Percentiles rank a stretch among this genome's conserved stretches.
phyloP scores from a whole-genome alignment of 2,113 vertebrate species.

The Bambusicola thoracicus region DNA sequence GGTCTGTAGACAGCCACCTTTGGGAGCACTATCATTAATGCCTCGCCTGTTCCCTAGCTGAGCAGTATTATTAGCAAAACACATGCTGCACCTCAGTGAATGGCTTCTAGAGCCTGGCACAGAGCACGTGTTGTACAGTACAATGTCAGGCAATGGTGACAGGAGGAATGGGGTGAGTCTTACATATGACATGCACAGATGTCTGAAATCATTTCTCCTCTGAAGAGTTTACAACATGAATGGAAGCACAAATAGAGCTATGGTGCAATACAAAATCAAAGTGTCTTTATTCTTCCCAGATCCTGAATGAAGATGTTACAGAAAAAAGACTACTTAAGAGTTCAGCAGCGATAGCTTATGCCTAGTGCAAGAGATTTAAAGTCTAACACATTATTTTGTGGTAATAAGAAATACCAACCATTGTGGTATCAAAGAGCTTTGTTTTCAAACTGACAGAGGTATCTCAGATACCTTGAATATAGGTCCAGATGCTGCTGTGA shows the following conservation, averaged over 20 bases:
- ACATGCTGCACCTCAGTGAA: not conserved
- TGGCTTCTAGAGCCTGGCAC: not conserved
- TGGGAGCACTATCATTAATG: not conserved
- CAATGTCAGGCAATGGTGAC: not conserved
- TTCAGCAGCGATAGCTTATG: not conserved
- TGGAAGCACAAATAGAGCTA: not conserved
- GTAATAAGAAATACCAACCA: not conserved
- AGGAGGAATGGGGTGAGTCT: not conserved
- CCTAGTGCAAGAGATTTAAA: not conserved
- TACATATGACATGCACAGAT: not conserved
- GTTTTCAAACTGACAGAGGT: not conserved
- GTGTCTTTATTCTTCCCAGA: not conserved
- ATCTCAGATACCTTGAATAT: accelerated
- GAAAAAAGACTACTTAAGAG: not conserved
- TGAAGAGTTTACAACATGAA: not conserved
- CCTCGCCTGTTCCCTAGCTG: not conserved
- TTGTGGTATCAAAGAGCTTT: not conserved
- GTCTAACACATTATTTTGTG: not conserved
- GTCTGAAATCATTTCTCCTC: not conserved
- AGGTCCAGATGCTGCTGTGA: not conserved
- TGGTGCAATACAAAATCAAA: not conserved
- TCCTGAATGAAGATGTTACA: not conserved
- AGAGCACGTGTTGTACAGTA: not conserved
- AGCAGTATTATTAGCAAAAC: not conserved
- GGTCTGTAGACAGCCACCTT: not conserved